These are phyloP conservation scores for Tupiocoris notatus DNA, from an alignment of 2,888 invertebrate genomes.

Conservation along the genomic window DNA sequence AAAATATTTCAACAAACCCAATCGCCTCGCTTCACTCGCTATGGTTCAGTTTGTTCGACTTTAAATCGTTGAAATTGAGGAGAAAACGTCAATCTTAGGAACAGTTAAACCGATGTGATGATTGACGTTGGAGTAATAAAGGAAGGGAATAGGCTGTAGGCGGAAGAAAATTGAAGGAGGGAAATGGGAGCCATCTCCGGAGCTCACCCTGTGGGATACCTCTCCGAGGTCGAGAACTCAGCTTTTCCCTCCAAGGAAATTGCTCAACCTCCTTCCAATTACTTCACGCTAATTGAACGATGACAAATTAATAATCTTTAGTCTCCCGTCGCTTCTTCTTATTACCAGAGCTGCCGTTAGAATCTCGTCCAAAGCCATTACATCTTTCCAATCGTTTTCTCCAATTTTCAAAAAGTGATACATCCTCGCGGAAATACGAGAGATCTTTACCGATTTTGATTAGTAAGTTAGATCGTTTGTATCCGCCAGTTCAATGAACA, in stretches of 20 bases:
- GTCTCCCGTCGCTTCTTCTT: not conserved
- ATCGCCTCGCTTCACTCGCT: no score
- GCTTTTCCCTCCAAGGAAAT: constrained; percentile 15
- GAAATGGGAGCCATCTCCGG: not conserved
- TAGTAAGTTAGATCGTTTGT: constrained; percentile 16
- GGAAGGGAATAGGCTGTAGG: not conserved
- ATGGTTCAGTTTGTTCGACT: not conserved
- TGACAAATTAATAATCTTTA: constrained; percentile 32
- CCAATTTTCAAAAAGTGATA: constrained; percentile 34
- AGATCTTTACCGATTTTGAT: constrained; percentile 25
- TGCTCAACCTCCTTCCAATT: constrained; percentile 35
- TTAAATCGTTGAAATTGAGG: not conserved
- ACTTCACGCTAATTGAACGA: constrained; percentile 35
- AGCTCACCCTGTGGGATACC: not conserved
- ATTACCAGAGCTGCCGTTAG: no score
- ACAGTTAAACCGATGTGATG: not conserved
- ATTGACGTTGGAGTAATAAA: not conserved
- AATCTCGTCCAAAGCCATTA: not conserved
- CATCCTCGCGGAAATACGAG: constrained; percentile 32
- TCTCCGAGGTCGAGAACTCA: no score
- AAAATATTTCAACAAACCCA: no score
- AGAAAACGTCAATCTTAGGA: not conserved
- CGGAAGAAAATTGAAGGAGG: not conserved
- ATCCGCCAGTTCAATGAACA: not conserved
- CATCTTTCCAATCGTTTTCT: not conserved